A percentile compares a stretch with the other conserved stretches of the same genome.
These are phyloP conservation scores for Ashinkailepas kermadecensis DNA, from an alignment of 2,888 invertebrate species.

Conservation along the genomic window DNA sequence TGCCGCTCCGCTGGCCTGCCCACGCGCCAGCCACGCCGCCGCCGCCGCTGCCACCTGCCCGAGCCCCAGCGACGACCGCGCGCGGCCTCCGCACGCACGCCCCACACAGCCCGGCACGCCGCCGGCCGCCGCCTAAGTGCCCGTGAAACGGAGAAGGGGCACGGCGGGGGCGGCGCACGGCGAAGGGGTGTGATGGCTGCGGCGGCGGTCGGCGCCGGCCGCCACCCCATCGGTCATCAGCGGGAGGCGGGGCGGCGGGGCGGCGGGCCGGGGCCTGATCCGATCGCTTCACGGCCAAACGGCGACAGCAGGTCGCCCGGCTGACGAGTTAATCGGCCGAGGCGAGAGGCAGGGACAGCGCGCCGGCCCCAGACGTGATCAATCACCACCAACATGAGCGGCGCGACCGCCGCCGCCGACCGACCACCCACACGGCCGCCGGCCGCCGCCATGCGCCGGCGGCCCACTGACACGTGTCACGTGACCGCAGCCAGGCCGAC, in stretches of 20 bases:
- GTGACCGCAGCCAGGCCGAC: too few species aligned
- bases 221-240: background rate
- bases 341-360: background rate
- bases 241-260: conserved; percentile 8
- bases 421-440: conserved; percentile 26
- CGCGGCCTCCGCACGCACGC: conserved; percentile 31
- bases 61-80: conserved; percentile 33
- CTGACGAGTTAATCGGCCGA: background rate
- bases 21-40: conserved; percentile 37
- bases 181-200: too few species aligned
- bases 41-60: conserved; percentile 34
- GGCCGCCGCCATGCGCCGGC: conserved; percentile 37
- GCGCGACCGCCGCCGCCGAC: background rate
- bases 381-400: background rate
- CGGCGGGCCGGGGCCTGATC: too few species aligned
- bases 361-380: background rate
- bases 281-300: too few species aligned
- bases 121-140: conserved; percentile 34
- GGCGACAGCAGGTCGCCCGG: background rate
- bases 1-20: conserved; percentile 28
- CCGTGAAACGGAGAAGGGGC: conserved; percentile 35
- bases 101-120: conserved; percentile 39
- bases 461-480: conserved; percentile 24
- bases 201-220: conserved; percentile 34
- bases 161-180: conserved; percentile 37